Base-by-base conservation (phyloP, 2,113 vertebrate genomes). In the Motacilla tschutschensis region DNA sequence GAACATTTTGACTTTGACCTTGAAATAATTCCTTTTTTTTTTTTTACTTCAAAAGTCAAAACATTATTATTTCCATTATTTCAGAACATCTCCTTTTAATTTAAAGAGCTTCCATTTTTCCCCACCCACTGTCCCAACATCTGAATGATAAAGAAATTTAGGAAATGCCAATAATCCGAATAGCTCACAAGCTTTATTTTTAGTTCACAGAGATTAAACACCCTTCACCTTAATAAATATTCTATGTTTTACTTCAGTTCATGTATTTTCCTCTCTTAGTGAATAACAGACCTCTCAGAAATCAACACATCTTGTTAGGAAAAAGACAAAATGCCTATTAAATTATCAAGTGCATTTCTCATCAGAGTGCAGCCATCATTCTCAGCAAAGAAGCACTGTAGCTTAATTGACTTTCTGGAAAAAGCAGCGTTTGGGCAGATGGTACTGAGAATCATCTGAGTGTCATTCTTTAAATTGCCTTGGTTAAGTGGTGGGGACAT, bases 271-370 rank as follows among this genome's bases (percentile, higher is more conserved):
- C 28, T 81, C 71, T 53, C 55, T 86, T 31, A 31, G 74, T 65
- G 83, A 93, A 86, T 46, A 93, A 59, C 41, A 89, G 67, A 69
- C 79, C 65, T 58, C 84, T 82, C 71, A 65, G 75, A 94, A 94
- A 94, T 91, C 89, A 95, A 88, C 89, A 91, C 51, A 79, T 76
- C 92, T 94, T 90, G 75, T 94, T 94, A 94, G 71, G 74, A 87
- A 81, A 91, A 90, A 90, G 87, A 91, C 84, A 93, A 95, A 88
- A 91, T 79, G 87, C 84, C 91, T 82, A 90, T 93, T 91, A 93
- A 91, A 91, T 90, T 86, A 90, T 88, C 84, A 88, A 88, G 84
- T 84, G 79, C 55, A 10, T 84, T 90, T 72, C 81, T 94, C 86
- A 92, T 87, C 80, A 57, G 71, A 83, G 71, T 3, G 29, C 78